Conservation (phyloP, 2,888 invertebrate species). For the Spicauda simplicius region DNA sequence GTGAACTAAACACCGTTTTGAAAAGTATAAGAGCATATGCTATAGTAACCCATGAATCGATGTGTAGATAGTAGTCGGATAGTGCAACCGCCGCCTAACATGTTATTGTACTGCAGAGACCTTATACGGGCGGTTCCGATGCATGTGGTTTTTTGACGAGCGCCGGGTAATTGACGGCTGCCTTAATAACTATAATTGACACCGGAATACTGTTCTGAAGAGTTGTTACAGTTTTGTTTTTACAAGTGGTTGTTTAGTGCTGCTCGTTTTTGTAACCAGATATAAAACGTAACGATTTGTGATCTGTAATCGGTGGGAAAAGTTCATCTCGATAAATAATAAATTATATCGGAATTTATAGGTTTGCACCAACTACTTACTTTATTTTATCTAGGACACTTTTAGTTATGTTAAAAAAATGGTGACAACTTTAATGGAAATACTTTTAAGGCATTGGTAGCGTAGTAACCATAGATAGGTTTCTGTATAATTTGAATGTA, state of each 20-base stretch:
- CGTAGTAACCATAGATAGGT: too few relatives aligned
- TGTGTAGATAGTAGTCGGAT: neutral
- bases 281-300: neutral
- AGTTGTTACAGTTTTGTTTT: constrained; percentile 6
- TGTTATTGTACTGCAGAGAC: constrained; percentile 23
- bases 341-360: neutral
- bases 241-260: constrained; percentile 2
- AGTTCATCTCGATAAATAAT: neutral
- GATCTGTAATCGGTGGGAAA: neutral
- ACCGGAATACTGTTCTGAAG: constrained; percentile 18
- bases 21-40: too few relatives aligned
- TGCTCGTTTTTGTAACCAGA: constrained; percentile 32
- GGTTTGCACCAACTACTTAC: too few relatives aligned
- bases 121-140: constrained; percentile 17
- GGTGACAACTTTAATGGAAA: too few relatives aligned
- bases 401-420: too few relatives aligned
- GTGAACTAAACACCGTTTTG: too few relatives aligned
- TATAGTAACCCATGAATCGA: too few relatives aligned
- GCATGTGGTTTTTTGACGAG: constrained; percentile 26
- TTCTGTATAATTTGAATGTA: too few relatives aligned
- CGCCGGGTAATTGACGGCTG: constrained; percentile 30
- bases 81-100: neutral
- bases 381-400: too few relatives aligned
- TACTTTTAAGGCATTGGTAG: too few relatives aligned
- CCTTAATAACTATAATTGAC: constrained; percentile 35